Evolutionary conservation across 2,888 invertebrate species (phyloP), one percentile per base, ranked within the genome.

Genomic region (Chalcis sispes): DNA sequence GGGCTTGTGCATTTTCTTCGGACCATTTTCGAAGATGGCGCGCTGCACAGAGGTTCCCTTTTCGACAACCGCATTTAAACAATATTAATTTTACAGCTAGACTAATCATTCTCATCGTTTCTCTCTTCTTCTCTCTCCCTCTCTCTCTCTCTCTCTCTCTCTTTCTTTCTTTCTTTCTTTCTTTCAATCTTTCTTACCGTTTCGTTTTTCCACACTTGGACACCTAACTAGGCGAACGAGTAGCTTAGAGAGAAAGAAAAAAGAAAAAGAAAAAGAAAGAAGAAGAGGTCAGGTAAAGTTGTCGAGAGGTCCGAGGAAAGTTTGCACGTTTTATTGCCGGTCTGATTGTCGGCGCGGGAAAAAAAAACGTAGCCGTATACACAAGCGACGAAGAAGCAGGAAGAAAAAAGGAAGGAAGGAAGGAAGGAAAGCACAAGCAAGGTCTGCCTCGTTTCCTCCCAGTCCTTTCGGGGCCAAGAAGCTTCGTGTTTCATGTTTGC

Each of bases 71-170:
- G 79, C 82, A 81, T 82, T 83, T 82, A 80, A 82, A 84, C 82
- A 83, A 81, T 80, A 80, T 82, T 82, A 71, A 81, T 82, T 85
- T 85, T 85, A 84, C 80, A 79, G 76, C 84, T 78, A n/a, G 42
- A 29, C 18, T 74, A 71, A 81, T 81, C 81, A 75, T 79, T 81
- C 81, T 72, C 46, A 25, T 40, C 54, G 32, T 32, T 54, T 23
- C 29, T 20, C 48, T 50, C 32, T 56, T 23, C 52, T n/a, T n/a
- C n/a, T n/a, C n/a, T n/a, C n/a, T n/a, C 27, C 42, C n/a, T 56
- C 56, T 29, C 29, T 3, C 10, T 5, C n/a, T 1, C 23, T 42
- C 15, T 32, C 20, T 20, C 18, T 23, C 29, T 20, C 48, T 50
- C 32, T 56, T 23, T 46, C n/a, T n/a, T n/a, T n/a, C n/a, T n/a